Percentiles rank a stretch among this genome's conserved stretches.
These are phyloP conservation scores for Macrotus californicus DNA, from an alignment of 2,113 vertebrate genomes.

Conservation along the genomic window DNA sequence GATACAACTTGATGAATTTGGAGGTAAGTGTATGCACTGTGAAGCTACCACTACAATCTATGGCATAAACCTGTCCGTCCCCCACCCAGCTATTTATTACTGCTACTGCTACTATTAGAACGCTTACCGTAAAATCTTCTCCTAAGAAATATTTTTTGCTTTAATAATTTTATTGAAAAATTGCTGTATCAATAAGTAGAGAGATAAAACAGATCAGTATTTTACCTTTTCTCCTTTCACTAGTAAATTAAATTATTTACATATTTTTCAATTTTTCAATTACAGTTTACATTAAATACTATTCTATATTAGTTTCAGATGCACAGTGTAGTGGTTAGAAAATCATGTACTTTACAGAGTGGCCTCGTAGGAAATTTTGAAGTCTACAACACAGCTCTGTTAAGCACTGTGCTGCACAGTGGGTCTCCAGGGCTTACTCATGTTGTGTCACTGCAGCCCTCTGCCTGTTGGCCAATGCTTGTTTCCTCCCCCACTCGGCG, in stretches of 20 bases:
- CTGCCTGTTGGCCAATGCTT: background rate
- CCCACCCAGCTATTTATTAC: background rate
- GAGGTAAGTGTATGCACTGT: background rate
- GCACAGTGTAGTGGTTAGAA: background rate
- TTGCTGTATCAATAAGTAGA: background rate
- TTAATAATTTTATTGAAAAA: slow-evolving; percentile 15
- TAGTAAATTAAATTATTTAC: slow-evolving; percentile 35
- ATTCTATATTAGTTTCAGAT: background rate
- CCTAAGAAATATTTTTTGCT: background rate
- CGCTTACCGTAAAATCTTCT: background rate
- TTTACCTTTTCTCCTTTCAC: slow-evolving; percentile 26
- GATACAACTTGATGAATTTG: background rate
- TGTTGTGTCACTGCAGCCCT: background rate
- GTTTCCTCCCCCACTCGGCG: background rate
- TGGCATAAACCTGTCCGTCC: background rate
- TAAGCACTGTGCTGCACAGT: background rate
- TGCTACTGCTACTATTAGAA: background rate
- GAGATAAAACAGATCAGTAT: slow-evolving; percentile 27
- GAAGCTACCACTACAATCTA: background rate
- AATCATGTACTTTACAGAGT: background rate
- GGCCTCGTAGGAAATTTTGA: background rate
- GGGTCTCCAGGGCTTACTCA: background rate
- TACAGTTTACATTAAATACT: background rate
- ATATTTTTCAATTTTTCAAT: background rate
- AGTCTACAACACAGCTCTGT: background rate